Evolutionary conservation across 2,797 vertebrate species (phyloP).

Genomic region (Sebastes itinus): DNA sequence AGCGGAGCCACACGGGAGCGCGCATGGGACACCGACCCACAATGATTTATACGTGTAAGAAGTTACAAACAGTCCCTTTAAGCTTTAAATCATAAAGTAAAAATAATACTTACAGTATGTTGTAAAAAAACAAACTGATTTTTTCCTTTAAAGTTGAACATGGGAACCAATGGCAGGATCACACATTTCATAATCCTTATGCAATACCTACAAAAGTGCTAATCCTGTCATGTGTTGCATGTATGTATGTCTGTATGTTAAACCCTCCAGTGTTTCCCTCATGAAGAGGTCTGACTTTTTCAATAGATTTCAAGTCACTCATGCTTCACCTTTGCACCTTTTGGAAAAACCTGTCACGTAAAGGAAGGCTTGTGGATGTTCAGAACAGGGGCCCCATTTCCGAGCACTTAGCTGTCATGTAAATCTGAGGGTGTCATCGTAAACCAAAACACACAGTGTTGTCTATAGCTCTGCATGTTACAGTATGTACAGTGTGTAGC

Average conservation of each 20-base stretch:
- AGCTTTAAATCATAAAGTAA: background rate
- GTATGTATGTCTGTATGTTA: constrained; percentile 15
- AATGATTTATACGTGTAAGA: too few relatives aligned
- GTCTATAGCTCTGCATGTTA: background rate
- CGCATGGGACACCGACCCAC: too few relatives aligned
- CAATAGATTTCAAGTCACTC: constrained; percentile 45
- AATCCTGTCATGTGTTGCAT: constrained; percentile 17
- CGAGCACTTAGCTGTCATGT: constrained; percentile 54
- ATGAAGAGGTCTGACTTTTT: constrained; percentile 13
- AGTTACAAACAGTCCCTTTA: too few relatives aligned
- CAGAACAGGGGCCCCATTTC: constrained; percentile 54
- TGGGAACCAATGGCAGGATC: background rate
- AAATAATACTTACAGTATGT: background rate
- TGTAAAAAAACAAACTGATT: background rate
- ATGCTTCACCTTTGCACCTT: constrained; percentile 47
- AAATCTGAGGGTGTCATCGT: constrained; percentile 52
- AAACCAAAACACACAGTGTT: constrained; percentile 28
- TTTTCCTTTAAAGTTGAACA: background rate
- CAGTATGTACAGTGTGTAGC: background rate
- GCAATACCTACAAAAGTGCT: constrained; percentile 13
- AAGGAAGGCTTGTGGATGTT: constrained; percentile 53
- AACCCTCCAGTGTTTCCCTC: constrained; percentile 22
- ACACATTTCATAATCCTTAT: constrained; percentile 26
- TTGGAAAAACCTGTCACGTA: constrained; percentile 58
- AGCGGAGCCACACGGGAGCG: too few relatives aligned